Base-by-base conservation (phyloP, 2,113 vertebrate genomes). In the Oreochromis aureus region DNA sequence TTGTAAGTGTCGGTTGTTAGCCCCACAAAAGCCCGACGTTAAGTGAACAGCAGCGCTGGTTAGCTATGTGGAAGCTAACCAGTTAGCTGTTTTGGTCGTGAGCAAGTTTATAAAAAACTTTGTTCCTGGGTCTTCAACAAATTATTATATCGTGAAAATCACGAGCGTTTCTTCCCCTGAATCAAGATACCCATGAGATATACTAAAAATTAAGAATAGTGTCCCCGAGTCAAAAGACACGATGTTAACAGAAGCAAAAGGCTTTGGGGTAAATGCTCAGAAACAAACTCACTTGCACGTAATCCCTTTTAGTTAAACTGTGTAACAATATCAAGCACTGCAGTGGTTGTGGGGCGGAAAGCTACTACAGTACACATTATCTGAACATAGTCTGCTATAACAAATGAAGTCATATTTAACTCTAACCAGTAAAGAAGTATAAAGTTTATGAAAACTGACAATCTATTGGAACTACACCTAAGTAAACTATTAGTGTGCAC, bases 41-140 rank as follows among this genome's bases (percentile, higher is more conserved):
- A 51, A 53, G 73, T 18, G 18, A 32, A 51, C 10, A 63, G 10
- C 24, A 63, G 46, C 15, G 44, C 39, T 66, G 8, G 16, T 59
- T 58, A 90, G 41, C 80, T 5, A 22, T 30, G 59, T 39, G 51
- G 10, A 16, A 34, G 89, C 91, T 90, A 91, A 32, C 10, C 5
- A 32, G 66, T 15, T 88, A 84, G 66, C 84, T 58, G 18, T 5
- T 55, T 3, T 46, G 12, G 6, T 30, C 30, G n/a, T 27, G 30
- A 44, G 13, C 41, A 59, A 6, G 32, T 86, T 59, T 81, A 7
- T 39, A 9, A 19, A 36, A 56, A 78, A 78, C 24, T 59, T 36
- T 3, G 10, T 30, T 5, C 10, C 3, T 6, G 3, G 3, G 36
- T 10, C 24, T 78, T 34, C 12, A 54, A n/a, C 48, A 6, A 12